phyloP scores from a whole-genome alignment of 2,113 vertebrate genomes.

The Chloebia gouldiae region DNA sequence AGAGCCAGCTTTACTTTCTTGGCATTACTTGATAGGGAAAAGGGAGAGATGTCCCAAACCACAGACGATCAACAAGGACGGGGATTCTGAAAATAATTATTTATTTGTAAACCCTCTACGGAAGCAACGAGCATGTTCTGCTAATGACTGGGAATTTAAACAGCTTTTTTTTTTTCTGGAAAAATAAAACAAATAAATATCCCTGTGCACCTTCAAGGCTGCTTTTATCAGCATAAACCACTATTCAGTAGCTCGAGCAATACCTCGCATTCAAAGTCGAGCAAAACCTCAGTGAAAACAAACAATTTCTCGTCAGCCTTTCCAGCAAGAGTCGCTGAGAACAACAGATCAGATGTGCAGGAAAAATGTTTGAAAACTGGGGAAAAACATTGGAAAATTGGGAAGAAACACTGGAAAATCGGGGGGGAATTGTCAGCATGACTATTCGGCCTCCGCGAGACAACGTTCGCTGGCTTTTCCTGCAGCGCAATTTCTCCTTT shows the following conservation, averaged over 20 bases:
- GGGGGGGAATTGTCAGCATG: neutral
- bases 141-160: neutral
- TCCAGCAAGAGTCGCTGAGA: conserved; percentile 30
- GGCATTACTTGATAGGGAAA: neutral
- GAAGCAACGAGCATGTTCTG: neutral
- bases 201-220: neutral
- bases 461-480: neutral
- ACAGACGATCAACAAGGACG: neutral
- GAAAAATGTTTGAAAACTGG: neutral
- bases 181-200: conserved; percentile 37
- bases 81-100: neutral
- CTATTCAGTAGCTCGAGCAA: conserved; percentile 24
- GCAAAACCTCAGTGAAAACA: conserved; percentile 47
- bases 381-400: neutral
- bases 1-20: neutral
- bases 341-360: neutral
- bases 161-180: neutral
- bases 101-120: conserved; percentile 1
- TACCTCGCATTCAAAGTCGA: neutral
- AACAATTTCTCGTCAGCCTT: conserved; percentile 27
- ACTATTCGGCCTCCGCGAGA: neutral
- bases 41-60: neutral
- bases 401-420: neutral
- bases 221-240: neutral
- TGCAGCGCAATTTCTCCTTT: neutral